These are phyloP conservation scores for Diacarnus erythraeanus DNA, from an alignment of 37 sponge, comb jelly and placozoan genomes.

Conservation along the genomic window DNA sequence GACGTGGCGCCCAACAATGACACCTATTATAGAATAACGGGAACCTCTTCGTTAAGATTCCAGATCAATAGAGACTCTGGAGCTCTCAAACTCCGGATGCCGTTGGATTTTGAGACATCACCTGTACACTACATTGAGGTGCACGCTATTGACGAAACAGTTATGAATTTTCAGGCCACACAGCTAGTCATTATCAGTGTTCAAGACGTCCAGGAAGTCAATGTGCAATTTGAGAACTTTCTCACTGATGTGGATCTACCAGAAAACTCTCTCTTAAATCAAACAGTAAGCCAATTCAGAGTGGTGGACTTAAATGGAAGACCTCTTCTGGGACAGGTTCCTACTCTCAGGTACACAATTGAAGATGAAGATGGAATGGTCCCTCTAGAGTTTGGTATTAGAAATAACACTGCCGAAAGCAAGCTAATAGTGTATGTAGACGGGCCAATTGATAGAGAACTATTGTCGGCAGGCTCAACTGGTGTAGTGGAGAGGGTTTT, in stretches of 20 bases:
- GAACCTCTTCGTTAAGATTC: not conserved
- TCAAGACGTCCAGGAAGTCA: constrained; percentile 2
- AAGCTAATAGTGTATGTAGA: not conserved
- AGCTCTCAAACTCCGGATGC: constrained; percentile 10
- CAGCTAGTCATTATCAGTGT: constrained; percentile 3
- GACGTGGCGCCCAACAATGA: constrained; percentile 33
- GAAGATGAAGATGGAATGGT: not conserved
- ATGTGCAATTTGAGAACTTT: constrained; percentile 27
- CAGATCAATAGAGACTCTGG: constrained; percentile 24
- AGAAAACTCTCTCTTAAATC: constrained; percentile 19
- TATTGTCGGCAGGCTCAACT: not conserved
- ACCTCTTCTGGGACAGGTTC: not conserved
- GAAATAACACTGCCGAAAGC: not conserved
- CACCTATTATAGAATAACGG: constrained; percentile 17
- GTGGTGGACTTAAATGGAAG: constrained; percentile 11
- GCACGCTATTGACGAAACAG: constrained; percentile 21
- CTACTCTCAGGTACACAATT: not conserved
- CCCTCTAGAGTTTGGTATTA: not conserved
- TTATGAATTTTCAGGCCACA: not conserved
- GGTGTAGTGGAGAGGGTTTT: not conserved
- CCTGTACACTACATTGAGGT: constrained; percentile 2
- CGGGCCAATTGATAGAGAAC: not conserved
- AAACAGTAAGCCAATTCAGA: constrained; percentile 10
- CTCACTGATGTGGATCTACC: not conserved
- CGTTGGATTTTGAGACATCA: constrained; percentile 43